Base-by-base conservation (phyloP, 2,113 vertebrate species). In the Phylloscopus whistleri region DNA sequence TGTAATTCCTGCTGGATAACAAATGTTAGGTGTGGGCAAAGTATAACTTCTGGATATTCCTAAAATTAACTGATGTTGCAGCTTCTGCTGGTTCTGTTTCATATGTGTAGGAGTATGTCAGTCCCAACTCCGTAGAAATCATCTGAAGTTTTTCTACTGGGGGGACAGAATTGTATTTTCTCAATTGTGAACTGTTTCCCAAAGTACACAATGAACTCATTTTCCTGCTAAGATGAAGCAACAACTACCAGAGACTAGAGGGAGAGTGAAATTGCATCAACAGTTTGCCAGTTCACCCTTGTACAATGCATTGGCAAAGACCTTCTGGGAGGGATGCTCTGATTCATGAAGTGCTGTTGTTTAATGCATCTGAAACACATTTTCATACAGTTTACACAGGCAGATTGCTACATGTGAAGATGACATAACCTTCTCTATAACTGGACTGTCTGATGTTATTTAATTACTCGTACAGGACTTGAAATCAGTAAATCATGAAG, bases 21-120 rank as follows among this genome's bases (percentile, higher is more conserved):
- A 63, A 53, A 23, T 13, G 6, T 49, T 59, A 91, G 18, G 52
- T 82, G 52, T 1, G 2, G n/a, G 37, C 26, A 80, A 83, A 86
- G 11, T 17, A 46, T 2, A 1, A 23, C 10, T 53, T 55, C 53
- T 26, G 68, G 43, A 31, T 72, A 39, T 15, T 73, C 43, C 41
- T 56, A 33, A 70, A 60, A 60, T 17, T 56, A 91, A 76, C 31
- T 60, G 15, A 60, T 16, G 23, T 9, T 44, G 39, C 28, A 84
- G 16, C 33, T 96, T 93, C 35, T 86, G 55, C 44, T 70, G 39
- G 28, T 55, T 30, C 43, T 39, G 12, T 77, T 91, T 64, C 33
- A 10, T 23, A 48, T 0, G 0, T 12, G 6, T 16, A 55, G 16
- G 21, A 62, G 7, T 19, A 48, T 2, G 6, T 16, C 62, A 90